Percentiles rank a stretch among this genome's conserved stretches.
phyloP scores from a whole-genome alignment of 2,113 vertebrate species.

The Elephas maximus region DNA sequence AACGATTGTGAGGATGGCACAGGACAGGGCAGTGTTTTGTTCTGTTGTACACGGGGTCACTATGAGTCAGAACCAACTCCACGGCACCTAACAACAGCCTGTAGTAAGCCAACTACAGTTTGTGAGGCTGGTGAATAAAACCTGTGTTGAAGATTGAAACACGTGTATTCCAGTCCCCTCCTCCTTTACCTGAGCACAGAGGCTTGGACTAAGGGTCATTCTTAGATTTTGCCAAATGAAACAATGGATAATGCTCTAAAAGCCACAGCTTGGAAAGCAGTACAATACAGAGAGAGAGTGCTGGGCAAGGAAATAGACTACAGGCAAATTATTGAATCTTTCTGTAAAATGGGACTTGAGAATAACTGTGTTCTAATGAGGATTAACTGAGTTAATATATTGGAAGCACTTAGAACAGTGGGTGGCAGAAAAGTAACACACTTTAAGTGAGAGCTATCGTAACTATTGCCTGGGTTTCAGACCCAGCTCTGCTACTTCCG shows the following conservation, averaged over 20 bases:
- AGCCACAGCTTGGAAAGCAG: background rate
- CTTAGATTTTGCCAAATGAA: background rate
- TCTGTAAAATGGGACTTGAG: background rate
- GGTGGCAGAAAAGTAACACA: background rate
- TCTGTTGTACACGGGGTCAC: too few relatives aligned
- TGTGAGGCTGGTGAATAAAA: background rate
- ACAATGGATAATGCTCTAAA: background rate
- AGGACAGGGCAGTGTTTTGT: too few relatives aligned
- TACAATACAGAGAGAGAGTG: background rate
- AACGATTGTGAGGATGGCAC: too few relatives aligned
- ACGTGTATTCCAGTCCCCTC: background rate
- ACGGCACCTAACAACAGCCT: too few relatives aligned
- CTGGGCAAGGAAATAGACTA: background rate
- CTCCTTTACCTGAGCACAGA: background rate
- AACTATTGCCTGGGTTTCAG: background rate
- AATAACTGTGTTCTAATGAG: background rate
- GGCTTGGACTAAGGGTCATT: background rate
- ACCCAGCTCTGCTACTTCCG: background rate
- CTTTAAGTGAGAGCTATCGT: accelerated
- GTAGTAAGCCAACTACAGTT: too few relatives aligned
- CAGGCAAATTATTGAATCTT: background rate
- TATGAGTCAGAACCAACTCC: too few relatives aligned
- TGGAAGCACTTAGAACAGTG: background rate
- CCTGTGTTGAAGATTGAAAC: background rate
- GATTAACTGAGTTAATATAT: background rate